These are phyloP conservation scores for Ariolimax columbianus DNA, from an alignment of 2,888 invertebrate species.

Conservation along the genomic window DNA sequence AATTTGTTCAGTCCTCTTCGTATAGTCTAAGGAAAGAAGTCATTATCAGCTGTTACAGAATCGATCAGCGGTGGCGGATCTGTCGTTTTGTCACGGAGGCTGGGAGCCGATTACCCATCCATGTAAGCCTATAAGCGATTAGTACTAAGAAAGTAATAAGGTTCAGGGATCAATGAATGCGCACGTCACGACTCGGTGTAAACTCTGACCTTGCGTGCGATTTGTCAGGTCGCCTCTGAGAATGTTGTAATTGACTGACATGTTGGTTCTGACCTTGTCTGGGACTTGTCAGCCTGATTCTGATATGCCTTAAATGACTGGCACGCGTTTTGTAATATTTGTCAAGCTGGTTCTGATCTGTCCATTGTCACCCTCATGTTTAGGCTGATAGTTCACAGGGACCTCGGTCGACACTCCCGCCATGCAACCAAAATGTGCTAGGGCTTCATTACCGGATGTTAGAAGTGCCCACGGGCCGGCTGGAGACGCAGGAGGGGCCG, in stretches of 20 bases:
- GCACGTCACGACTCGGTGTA: background rate
- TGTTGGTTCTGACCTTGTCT: background rate
- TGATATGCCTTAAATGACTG: background rate
- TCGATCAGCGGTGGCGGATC: slow-evolving; percentile 19
- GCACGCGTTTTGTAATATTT: background rate
- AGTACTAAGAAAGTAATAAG: too few relatives aligned
- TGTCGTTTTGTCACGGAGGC: background rate
- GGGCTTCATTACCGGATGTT: too few relatives aligned
- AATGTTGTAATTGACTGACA: too few relatives aligned
- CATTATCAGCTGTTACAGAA: slow-evolving; percentile 11
- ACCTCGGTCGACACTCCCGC: too few relatives aligned
- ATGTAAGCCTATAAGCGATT: slow-evolving; percentile 4
- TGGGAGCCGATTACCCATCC: slow-evolving; percentile 10
- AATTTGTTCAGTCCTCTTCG: slow-evolving; percentile 17
- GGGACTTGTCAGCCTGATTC: background rate
- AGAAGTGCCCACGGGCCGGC: too few relatives aligned
- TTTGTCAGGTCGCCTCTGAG: too few relatives aligned
- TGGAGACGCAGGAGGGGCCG: too few relatives aligned
- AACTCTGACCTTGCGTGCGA: background rate
- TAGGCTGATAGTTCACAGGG: too few relatives aligned
- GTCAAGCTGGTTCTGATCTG: too few relatives aligned
- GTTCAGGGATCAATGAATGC: background rate
- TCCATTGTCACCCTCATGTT: too few relatives aligned
- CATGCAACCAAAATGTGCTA: too few relatives aligned
- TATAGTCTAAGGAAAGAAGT: slow-evolving; percentile 10